Conservation (phyloP, 1,140 invertebrate species). For the Bombyx mandarina region DNA sequence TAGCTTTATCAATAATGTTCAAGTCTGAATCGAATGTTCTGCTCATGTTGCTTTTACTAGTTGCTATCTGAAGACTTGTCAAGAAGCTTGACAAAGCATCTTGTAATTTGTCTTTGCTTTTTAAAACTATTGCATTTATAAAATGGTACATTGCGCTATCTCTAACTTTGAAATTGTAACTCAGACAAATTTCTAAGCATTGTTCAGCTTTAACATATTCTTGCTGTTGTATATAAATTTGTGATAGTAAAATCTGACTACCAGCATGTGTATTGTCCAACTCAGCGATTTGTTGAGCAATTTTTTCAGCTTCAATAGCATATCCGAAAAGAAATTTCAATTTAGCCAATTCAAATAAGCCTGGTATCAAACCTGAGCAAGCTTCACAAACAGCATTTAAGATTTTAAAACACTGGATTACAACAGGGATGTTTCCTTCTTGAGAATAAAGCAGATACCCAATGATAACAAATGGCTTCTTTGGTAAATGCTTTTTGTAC, state of each 20-base stretch:
- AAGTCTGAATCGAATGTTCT: slow-evolving; percentile 67
- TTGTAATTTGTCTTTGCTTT: slow-evolving; percentile 79
- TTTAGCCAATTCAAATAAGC: slow-evolving; percentile 83
- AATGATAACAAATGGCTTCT: slow-evolving; percentile 69
- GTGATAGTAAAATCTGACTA: slow-evolving; percentile 89
- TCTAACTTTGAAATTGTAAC: slow-evolving; percentile 91
- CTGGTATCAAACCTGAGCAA: slow-evolving; percentile 85
- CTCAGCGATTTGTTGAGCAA: slow-evolving; percentile 82
- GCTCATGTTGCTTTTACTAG: slow-evolving; percentile 30
- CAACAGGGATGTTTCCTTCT: slow-evolving; percentile 55
- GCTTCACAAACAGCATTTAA: slow-evolving; percentile 82
- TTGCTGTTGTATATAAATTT: slow-evolving; percentile 83
- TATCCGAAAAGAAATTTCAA: slow-evolving; percentile 86
- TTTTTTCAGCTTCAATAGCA: slow-evolving; percentile 74
- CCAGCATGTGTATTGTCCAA: slow-evolving; percentile 84
- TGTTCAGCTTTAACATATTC: slow-evolving; percentile 86
- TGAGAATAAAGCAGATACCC: slow-evolving; percentile 56
- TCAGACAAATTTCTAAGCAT: slow-evolving; percentile 88
- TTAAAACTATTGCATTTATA: slow-evolving; percentile 86
- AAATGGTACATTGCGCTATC: slow-evolving; percentile 94
- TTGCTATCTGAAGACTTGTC: slow-evolving; percentile 48
- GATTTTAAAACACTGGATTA: slow-evolving; percentile 73
- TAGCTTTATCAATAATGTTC: slow-evolving; percentile 84
- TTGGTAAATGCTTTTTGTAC: slow-evolving; percentile 82
- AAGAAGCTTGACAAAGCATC: slow-evolving; percentile 83